Evolutionary conservation across 92 coral and sea anemone species (phyloP), one percentile per base, ranked within the genome.

Genomic region (Siderastrea siderea): DNA sequence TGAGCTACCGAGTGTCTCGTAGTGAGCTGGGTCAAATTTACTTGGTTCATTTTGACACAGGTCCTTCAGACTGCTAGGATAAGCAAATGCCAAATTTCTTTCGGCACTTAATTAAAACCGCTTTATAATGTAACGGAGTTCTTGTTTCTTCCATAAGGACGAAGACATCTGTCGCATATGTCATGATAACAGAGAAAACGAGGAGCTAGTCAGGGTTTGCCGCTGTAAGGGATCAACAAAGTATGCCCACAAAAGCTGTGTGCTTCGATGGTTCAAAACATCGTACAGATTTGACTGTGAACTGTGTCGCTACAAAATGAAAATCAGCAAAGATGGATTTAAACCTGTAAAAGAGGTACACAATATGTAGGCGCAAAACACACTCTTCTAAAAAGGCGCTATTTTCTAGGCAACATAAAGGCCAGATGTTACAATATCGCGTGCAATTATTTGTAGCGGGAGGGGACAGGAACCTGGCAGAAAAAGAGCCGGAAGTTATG

Each of bases 111-210:
- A 47, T 15, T 5, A 15, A 6, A 7, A 12, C 12, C n/a, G n/a
- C 19, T 3, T 4, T 66, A 26, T 26, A 26, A 26, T 26, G 0
- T 26, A 26, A 26, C 38, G 0, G 38, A 26, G 38, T 26, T 47
- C 46, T 11, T 47, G 14, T 72, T 48, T 9, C 3, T 16, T 48
- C 7, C 55, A 47, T 47, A 38, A 81, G 77, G 88, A 81, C 38
- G 85, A 63, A 71, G 88, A 58, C 59, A 92, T 94, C 44, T 94
- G 98, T 64, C 92, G 98, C 68, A 94, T 94, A 48, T 94, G 98
- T 65, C 95, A 83, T 49, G 78, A 89, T 72, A 89, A 86, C 16
- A 63, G 77, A 45, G 90, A 85, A 7, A 86, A 83, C 2, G 98
- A 92, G 79, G 91, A 75, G 19, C 84, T 94, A 2, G 74, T 94